These are phyloP conservation scores for Scopus umbretta DNA, from an alignment of 2,113 vertebrate species.

Conservation along the genomic window DNA sequence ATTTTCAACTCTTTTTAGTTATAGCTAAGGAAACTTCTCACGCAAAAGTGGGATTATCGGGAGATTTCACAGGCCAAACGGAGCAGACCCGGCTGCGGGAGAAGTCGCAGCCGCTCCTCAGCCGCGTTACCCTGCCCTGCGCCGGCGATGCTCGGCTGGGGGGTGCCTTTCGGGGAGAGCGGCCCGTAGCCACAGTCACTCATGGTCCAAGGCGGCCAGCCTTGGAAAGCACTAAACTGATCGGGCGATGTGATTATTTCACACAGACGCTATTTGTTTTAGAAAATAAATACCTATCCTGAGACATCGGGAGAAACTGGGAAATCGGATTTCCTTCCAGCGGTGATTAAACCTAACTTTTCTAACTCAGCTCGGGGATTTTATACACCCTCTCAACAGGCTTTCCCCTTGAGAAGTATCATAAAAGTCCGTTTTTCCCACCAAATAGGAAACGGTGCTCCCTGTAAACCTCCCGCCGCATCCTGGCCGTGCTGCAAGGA, in stretches of 20 bases:
- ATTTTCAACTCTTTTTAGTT: background rate
- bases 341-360: background rate
- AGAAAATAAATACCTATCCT: background rate
- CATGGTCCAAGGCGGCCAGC: background rate
- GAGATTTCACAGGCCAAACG: background rate
- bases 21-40: background rate
- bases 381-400: background rate
- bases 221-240: background rate
- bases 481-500: background rate
- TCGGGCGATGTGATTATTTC: background rate
- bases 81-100: background rate
- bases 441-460: background rate
- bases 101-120: background rate
- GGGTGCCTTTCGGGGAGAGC: background rate
- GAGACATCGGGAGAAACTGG: background rate
- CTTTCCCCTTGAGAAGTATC: background rate
- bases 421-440: background rate
- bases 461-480: background rate
- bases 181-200: background rate
- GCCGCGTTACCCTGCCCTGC: background rate
- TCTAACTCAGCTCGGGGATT: background rate
- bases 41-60: background rate
- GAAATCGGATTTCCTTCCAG: background rate
- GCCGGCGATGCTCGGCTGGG: background rate
- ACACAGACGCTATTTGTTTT: background rate